Conservation (phyloP, 1,140 invertebrate species). For the Trichonephila clavata region DNA sequence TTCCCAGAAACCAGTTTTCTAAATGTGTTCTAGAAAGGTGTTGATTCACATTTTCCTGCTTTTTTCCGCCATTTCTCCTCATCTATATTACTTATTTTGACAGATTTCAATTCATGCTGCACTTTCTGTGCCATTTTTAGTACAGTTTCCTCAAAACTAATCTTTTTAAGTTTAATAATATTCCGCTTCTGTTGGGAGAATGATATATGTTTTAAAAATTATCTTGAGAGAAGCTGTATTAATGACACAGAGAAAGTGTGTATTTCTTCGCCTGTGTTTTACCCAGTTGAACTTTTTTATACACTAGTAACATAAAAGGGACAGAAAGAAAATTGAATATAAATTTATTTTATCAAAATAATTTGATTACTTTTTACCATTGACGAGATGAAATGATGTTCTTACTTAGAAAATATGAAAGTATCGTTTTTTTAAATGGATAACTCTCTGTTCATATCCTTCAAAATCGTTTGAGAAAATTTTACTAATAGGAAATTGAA, state of each 20-base stretch:
- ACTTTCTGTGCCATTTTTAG: background rate
- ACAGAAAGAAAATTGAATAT: too few species aligned
- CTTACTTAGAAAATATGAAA: too few species aligned
- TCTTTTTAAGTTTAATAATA: constrained; percentile 1
- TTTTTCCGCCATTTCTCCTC: background rate
- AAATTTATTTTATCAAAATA: too few species aligned
- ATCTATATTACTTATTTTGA: constrained; percentile 35
- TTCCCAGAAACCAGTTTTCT: background rate
- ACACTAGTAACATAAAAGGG: too few species aligned
- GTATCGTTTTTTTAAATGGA: too few species aligned
- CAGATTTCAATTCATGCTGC: constrained; percentile 12
- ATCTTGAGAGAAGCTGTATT: background rate
- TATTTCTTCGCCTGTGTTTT: too few species aligned
- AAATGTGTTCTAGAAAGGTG: background rate
- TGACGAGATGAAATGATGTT: too few species aligned
- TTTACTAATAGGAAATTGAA: too few species aligned
- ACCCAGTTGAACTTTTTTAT: too few species aligned
- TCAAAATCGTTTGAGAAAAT: too few species aligned
- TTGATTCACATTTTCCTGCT: background rate
- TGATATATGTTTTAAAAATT: constrained; percentile 3
- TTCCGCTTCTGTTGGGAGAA: background rate
- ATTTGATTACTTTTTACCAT: too few species aligned
- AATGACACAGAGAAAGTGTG: background rate
- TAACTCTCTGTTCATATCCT: too few species aligned
- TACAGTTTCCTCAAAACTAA: background rate